Conservation (phyloP, 2,113 vertebrate species). For the Corapipo altera region DNA sequence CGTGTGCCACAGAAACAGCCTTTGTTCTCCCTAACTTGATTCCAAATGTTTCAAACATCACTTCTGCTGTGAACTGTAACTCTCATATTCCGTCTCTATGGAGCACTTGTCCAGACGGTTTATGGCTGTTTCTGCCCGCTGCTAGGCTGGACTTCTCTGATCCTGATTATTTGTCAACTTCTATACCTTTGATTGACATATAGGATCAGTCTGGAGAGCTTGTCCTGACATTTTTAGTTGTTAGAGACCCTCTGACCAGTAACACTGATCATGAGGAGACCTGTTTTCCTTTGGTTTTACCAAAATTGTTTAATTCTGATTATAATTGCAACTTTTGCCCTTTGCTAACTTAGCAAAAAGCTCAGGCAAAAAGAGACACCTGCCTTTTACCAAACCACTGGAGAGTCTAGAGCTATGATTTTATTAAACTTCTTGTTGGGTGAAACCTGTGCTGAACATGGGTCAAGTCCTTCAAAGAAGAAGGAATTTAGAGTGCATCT, state of each 20-base stretch:
- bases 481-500: background rate
- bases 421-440: background rate
- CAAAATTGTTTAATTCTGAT: background rate
- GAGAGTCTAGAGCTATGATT: background rate
- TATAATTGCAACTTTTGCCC: background rate
- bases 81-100: background rate
- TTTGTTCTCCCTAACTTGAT: constrained; percentile 36
- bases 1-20: constrained; percentile 37
- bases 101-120: background rate
- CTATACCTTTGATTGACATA: background rate
- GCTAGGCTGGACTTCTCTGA: background rate
- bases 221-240: background rate
- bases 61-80: background rate
- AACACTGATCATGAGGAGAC: background rate
- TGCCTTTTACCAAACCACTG: background rate
- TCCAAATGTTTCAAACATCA: constrained; percentile 23
- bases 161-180: background rate
- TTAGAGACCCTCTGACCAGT: background rate
- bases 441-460: background rate
- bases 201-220: background rate
- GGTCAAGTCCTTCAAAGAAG: background rate
- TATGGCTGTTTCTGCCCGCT: background rate
- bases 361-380: background rate
- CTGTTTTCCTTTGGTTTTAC: background rate
- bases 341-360: background rate